Conservation (phyloP, 2,888 invertebrate species). For the Conistra vaccinii region DNA sequence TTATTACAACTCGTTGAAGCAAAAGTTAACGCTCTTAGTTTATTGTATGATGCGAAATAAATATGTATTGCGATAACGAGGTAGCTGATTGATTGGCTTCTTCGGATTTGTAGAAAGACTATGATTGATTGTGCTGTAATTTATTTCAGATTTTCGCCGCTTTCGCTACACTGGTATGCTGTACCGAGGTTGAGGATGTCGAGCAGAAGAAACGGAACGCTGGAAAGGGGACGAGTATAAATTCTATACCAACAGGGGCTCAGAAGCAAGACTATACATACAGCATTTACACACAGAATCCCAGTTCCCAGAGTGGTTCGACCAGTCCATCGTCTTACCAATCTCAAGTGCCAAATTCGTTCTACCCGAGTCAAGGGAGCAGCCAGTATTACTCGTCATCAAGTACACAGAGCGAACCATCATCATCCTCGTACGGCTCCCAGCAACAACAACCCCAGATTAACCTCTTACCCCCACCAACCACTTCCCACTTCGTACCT, state of each 20-base stretch:
- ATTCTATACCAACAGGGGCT: conserved; percentile 84
- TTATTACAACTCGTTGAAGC: conserved; percentile 59
- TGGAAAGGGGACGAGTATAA: conserved; percentile 81
- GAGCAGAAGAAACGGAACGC: conserved; percentile 87
- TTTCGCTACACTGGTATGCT: conserved; percentile 79
- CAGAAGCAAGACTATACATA: conserved; percentile 88
- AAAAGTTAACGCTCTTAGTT: conserved; percentile 48
- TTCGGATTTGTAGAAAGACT: conserved; percentile 67
- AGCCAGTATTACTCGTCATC: conserved; percentile 81
- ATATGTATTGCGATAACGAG: conserved; percentile 55
- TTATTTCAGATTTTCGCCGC: conserved; percentile 83
- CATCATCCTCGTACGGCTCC: conserved; percentile 67
- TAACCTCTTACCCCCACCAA: conserved; percentile 75
- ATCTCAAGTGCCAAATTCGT: conserved; percentile 81
- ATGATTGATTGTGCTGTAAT: conserved; percentile 71
- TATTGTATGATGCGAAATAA: conserved; percentile 46
- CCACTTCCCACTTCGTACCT: conserved; percentile 82
- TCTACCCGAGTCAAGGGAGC: conserved; percentile 82
- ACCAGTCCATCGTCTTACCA: conserved; percentile 79
- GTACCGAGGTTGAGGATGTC: conserved; percentile 82
- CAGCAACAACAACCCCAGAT: conserved; percentile 75
- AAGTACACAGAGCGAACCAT: conserved; percentile 72
- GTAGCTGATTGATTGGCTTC: conserved; percentile 75
- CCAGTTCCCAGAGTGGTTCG: conserved; percentile 71
- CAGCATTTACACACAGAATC: conserved; percentile 82